A percentile compares a stretch with the other conserved stretches of the same genome.
Evolutionary conservation across 2,113 vertebrate species (phyloP).

Genomic region (Mirounga angustirostris): DNA sequence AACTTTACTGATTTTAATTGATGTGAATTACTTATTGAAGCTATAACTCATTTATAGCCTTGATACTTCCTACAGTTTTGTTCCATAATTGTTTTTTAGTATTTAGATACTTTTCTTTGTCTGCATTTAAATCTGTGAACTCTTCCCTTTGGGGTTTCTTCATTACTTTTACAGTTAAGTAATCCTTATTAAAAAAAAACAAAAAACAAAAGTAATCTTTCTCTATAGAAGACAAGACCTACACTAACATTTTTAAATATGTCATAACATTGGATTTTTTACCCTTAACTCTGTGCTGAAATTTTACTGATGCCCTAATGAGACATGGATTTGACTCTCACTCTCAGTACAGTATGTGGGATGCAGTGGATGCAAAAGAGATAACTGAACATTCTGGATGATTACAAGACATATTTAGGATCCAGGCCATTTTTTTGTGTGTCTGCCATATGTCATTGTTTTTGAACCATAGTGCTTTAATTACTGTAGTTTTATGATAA

Average conservation of each 20-base stretch:
- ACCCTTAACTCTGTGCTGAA: neutral
- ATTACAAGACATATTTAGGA: neutral
- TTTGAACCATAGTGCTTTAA: conserved; percentile 23
- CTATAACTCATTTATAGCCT: neutral
- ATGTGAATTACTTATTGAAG: neutral
- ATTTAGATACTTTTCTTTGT: neutral
- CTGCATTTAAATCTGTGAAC: neutral
- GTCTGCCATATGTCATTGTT: neutral
- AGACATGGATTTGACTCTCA: neutral
- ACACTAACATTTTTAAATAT: neutral
- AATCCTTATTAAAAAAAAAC: neutral
- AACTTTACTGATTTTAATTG: conserved; percentile 40
- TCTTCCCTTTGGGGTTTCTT: neutral
- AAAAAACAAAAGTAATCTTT: neutral
- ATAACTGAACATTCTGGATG: neutral
- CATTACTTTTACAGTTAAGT: neutral
- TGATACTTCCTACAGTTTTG: neutral
- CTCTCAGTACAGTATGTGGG: neutral
- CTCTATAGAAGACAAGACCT: neutral
- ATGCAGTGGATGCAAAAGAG: neutral
- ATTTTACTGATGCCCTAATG: neutral
- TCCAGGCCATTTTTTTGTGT: neutral
- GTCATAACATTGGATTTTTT: neutral
- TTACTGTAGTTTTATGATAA: neutral
- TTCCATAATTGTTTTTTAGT: conserved; percentile 6